Evolutionary conservation across 1,140 invertebrate species (phyloP).

Genomic region (Drosophila tsacasi): DNA sequence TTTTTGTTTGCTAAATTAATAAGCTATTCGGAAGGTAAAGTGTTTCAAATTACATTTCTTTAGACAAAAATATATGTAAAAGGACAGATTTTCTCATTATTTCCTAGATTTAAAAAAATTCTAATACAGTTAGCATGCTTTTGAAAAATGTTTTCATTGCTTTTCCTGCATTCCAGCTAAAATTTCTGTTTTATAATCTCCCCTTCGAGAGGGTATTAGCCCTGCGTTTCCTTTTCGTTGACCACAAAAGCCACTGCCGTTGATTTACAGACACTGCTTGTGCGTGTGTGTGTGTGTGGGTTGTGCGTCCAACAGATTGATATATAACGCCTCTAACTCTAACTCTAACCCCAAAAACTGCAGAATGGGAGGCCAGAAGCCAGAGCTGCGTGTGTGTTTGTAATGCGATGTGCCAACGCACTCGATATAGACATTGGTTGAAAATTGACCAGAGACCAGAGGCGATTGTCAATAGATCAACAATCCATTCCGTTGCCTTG

Average conservation of each 20-base stretch:
- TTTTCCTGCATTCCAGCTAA: not conserved
- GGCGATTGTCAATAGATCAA: conserved; percentile 71
- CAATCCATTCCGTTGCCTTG: conserved; percentile 36
- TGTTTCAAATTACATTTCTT: not conserved
- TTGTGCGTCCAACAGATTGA: conserved; percentile 66
- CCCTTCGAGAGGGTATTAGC: not conserved
- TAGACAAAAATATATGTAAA: no score
- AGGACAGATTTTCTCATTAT: not conserved
- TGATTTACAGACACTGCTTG: conserved; percentile 75
- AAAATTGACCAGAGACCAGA: conserved; percentile 31
- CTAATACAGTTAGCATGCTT: not conserved
- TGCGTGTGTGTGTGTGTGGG: conserved; percentile 19
- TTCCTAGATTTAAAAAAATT: no score
- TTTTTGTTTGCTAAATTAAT: not conserved
- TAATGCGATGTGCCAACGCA: conserved; percentile 44
- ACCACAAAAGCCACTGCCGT: conserved; percentile 29
- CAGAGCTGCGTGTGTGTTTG: conserved; percentile 10
- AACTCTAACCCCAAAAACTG: conserved; percentile 13
- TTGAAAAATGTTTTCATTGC: not conserved
- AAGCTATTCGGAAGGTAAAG: not conserved
- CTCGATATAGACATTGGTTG: conserved; percentile 53
- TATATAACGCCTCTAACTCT: conserved; percentile 35
- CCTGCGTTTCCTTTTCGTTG: not conserved
- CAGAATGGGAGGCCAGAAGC: not conserved
- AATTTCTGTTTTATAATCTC: not conserved